These are phyloP conservation scores for Tautogolabrus adspersus DNA, from an alignment of 2,113 vertebrate genomes.

Conservation along the genomic window DNA sequence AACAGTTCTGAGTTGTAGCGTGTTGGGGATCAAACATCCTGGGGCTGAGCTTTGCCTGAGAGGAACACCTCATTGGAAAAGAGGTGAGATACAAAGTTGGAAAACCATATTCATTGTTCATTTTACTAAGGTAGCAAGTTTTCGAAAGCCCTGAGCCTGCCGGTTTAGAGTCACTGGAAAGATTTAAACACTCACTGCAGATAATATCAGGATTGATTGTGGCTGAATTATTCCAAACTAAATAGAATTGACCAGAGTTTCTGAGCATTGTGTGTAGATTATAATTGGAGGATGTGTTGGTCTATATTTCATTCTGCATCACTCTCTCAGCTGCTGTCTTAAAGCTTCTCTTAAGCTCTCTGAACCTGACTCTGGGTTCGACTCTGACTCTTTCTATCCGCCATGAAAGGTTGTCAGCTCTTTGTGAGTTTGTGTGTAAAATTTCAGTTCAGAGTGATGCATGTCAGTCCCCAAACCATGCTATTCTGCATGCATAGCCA, in stretches of 20 bases:
- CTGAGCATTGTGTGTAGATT: no score
- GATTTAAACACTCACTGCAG: not conserved
- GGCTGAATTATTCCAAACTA: no score
- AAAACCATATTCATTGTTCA: no score
- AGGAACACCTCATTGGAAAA: not conserved
- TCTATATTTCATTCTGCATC: no score
- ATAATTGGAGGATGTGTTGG: no score
- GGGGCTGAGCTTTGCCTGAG: constrained; percentile 6
- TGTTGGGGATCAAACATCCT: not conserved
- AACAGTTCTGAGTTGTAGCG: not conserved
- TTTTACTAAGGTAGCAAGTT: no score
- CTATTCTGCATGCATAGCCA: constrained; percentile 78
- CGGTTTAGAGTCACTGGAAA: not conserved
- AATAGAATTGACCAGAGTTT: no score
- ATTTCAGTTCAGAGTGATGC: constrained; percentile 56
- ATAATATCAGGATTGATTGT: no score
- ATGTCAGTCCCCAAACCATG: constrained; percentile 76
- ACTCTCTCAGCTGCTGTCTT: no score
- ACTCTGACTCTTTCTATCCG: not conserved
- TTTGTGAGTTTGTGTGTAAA: constrained; percentile 23
- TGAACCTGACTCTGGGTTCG: constrained; percentile 1
- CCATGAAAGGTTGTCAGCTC: constrained; percentile 34
- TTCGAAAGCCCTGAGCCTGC: no score
- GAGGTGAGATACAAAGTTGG: not conserved
- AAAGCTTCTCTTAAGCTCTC: not conserved